These are phyloP conservation scores for Epinephelus awoara DNA, from an alignment of 2,797 vertebrate genomes.

Conservation along the genomic window DNA sequence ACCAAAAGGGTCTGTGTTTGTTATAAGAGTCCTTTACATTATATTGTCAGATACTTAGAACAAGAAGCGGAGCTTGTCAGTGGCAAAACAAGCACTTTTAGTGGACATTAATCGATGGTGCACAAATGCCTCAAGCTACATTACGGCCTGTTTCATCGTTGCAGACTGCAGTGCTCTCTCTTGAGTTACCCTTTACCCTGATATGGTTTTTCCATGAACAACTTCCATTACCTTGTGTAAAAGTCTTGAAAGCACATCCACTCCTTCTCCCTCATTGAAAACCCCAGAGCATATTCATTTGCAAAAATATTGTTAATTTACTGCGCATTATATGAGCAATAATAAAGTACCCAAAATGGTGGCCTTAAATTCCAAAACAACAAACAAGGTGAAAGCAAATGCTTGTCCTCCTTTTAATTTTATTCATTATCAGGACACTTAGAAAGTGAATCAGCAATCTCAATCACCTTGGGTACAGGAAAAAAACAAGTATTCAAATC, in stretches of 20 bases:
- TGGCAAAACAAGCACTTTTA: too few species aligned
- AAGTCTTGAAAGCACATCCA: background rate
- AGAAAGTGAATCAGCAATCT: background rate
- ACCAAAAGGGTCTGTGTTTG: too few species aligned
- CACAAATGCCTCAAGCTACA: too few species aligned
- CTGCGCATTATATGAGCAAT: background rate
- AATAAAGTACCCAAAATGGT: background rate
- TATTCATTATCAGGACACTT: background rate
- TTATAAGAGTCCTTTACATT: too few species aligned
- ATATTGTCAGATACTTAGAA: too few species aligned
- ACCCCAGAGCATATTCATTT: too few species aligned
- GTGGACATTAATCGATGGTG: too few species aligned
- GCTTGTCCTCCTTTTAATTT: background rate
- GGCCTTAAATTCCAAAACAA: background rate
- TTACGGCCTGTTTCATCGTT: too few species aligned
- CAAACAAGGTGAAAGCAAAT: constrained; percentile 6
- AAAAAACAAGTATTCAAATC: constrained; percentile 3
- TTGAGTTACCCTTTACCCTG: background rate
- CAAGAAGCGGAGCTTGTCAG: too few species aligned
- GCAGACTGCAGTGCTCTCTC: too few species aligned
- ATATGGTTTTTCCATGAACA: background rate
- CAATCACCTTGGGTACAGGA: background rate
- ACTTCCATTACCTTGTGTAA: background rate
- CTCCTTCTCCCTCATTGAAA: background rate
- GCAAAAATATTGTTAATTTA: background rate